These are phyloP conservation scores for Heliconius himera DNA, from an alignment of 1,140 invertebrate genomes.

Conservation along the genomic window DNA sequence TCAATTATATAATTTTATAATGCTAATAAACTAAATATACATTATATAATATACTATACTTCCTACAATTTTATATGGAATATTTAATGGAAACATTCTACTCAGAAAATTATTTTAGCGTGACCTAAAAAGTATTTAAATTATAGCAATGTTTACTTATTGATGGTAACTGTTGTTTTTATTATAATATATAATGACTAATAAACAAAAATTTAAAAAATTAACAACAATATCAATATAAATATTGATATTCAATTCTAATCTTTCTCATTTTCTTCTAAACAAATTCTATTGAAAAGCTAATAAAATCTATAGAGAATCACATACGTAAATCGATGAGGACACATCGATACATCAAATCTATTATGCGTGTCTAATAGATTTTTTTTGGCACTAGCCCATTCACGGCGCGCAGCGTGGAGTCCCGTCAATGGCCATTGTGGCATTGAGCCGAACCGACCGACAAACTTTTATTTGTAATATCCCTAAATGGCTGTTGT, in stretches of 20 bases:
- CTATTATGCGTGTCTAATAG: slow-evolving; percentile 80
- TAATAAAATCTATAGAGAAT: slow-evolving; percentile 41
- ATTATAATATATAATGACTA: too few relatives aligned
- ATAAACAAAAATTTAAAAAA: not conserved
- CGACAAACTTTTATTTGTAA: slow-evolving; percentile 79
- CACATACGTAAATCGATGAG: slow-evolving; percentile 47
- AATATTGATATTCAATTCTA: not conserved
- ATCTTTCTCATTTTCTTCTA: not conserved
- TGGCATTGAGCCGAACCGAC: slow-evolving; percentile 63
- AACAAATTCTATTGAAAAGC: not conserved
- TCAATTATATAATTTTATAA: slow-evolving; percentile 52
- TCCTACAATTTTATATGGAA: too few relatives aligned
- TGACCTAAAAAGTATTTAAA: too few relatives aligned
- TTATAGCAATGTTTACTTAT: not conserved
- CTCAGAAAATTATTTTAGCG: too few relatives aligned
- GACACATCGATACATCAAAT: slow-evolving; percentile 60
- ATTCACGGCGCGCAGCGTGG: slow-evolving; percentile 77
- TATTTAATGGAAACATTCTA: too few relatives aligned
- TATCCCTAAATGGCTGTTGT: slow-evolving; percentile 77
- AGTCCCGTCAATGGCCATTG: slow-evolving; percentile 75
- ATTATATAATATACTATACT: too few relatives aligned
- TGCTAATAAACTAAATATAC: slow-evolving; percentile 33
- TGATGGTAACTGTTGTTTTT: not conserved
- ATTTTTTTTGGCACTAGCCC: slow-evolving; percentile 74
- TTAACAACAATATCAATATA: not conserved